Evolutionary conservation across 2,888 invertebrate genomes (phyloP).

Genomic region (Oligia latruncula): DNA sequence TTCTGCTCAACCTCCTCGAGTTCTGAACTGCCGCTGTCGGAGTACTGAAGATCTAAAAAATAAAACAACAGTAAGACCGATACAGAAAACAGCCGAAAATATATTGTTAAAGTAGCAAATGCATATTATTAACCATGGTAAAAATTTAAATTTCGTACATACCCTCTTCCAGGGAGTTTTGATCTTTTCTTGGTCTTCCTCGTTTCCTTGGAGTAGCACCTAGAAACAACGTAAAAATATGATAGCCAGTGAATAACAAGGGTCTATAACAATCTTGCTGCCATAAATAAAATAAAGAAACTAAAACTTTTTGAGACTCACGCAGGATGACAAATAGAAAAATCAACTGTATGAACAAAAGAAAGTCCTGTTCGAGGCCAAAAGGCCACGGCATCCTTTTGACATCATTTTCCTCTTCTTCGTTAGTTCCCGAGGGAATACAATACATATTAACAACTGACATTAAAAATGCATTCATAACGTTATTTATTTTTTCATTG

Average conservation of each 20-base stretch:
- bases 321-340: background rate
- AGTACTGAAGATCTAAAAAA: constrained; percentile 86
- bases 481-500: background rate
- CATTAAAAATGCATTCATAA: background rate
- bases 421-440: background rate
- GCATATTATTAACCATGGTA: no score
- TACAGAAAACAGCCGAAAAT: background rate
- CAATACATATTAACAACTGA: background rate
- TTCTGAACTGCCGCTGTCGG: constrained; percentile 88
- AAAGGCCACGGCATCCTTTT: no score
- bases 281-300: background rate
- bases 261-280: background rate
- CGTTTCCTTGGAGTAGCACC: constrained; percentile 85
- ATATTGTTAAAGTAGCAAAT: background rate
- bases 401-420: background rate
- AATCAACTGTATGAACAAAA: background rate
- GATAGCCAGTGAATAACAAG: no score
- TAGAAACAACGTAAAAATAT: constrained; percentile 45
- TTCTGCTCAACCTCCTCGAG: constrained; percentile 90
- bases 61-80: background rate
- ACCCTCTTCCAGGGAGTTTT: constrained; percentile 94
- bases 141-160: constrained; percentile 64
- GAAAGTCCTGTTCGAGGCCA: background rate
- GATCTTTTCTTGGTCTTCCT: constrained; percentile 89
- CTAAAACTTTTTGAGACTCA: background rate